Base-by-base conservation (phyloP, 2,888 invertebrate species). In the Dinocampus coccinellae region DNA sequence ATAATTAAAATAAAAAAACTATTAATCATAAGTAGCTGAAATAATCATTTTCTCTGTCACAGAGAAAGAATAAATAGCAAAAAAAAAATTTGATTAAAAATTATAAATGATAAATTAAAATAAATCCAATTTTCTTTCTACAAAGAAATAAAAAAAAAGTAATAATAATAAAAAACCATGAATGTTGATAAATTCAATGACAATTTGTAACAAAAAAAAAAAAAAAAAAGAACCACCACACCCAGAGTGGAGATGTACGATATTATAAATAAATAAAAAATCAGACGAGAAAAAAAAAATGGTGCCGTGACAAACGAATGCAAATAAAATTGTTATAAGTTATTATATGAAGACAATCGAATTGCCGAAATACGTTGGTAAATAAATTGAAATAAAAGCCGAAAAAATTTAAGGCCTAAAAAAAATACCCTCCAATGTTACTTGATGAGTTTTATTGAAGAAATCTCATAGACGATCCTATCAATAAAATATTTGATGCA, bases 251-350 rank as follows among this genome's bases (percentile, higher is more conserved):
- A 57, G 24, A 61, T 73, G 65, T 73, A 70, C 60, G 26, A 73
- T 69, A 73, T 57, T 61, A 47, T 47, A 47, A 47, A 47, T 47
- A 47, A 47, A 47, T n/a, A 47, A 20, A 47, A 47, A 16, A n/a
- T n/a, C 2, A 36, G 29, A 39, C 39, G 68, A 69, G 64, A 22
- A 55, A 47, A 70, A 63, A 22, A 55, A 53, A 71, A 53, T 29
- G 29, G 33, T 63, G 47, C 33, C 24, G 61, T 39, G 62, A 53
- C 52, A 53, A 57, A 62, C 42, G 52, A 72, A 52, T 69, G 72
- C 58, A 61, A 69, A 76, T 77, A 69, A 77, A 77, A 77, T 80
- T 80, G 81, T 80, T 82, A 80, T 76, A 81, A 80, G 75, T 81
- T 81, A 81, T 80, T 78, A 81, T 77, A 74, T 76, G 77, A 77